phyloP scores from a whole-genome alignment of 2,113 vertebrate genomes.

The Psittacula cyanocephala region DNA sequence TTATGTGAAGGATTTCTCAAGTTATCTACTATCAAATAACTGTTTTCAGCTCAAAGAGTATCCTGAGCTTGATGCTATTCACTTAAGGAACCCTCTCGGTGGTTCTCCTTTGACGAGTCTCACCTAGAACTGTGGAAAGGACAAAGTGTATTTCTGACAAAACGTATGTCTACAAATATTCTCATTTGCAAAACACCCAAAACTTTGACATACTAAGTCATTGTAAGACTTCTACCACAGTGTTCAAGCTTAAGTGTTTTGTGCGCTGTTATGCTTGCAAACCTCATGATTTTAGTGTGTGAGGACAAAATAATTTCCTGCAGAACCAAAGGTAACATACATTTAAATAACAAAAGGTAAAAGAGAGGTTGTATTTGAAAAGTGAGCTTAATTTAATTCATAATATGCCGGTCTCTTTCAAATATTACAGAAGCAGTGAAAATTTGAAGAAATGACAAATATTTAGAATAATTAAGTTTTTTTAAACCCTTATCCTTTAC shows the following conservation, averaged over 20 bases:
- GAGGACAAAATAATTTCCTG: neutral
- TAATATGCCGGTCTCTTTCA: neutral
- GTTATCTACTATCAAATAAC: neutral
- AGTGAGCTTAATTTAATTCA: neutral
- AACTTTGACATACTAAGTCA: neutral
- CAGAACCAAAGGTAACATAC: neutral
- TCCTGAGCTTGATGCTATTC: neutral
- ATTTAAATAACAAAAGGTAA: neutral
- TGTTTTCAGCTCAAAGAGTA: rapidly evolving
- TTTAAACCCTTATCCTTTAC: neutral
- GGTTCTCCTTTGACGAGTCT: neutral
- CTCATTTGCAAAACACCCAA: neutral
- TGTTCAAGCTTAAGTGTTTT: neutral
- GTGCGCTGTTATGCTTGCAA: neutral
- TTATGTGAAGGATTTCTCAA: neutral
- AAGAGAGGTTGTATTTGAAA: neutral
- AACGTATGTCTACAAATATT: neutral
- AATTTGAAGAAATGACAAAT: neutral
- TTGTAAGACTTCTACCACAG: neutral
- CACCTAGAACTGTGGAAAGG: neutral
- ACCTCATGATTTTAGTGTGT: neutral
- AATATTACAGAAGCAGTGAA: neutral
- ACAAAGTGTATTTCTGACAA: neutral
- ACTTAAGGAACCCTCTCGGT: neutral
- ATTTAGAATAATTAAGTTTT: neutral